Conservation (phyloP, 2,797 vertebrate species). For the Sparidentex hasta region DNA sequence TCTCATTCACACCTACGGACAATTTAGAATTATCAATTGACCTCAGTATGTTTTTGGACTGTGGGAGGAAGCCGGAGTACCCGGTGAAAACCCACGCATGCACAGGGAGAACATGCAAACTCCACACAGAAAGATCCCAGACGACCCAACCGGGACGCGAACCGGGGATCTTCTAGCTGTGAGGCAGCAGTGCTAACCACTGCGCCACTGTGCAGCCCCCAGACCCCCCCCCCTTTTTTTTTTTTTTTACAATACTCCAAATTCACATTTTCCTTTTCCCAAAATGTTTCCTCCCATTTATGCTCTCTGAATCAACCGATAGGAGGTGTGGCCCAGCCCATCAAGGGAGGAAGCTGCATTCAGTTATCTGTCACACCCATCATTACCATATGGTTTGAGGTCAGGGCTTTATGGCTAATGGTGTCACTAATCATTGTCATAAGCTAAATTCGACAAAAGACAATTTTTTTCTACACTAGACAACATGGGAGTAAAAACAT, state of each 20-base stretch:
- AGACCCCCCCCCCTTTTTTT: too few relatives aligned
- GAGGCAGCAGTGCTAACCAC: too few relatives aligned
- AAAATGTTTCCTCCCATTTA: neutral
- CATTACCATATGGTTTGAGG: slow-evolving; percentile 18
- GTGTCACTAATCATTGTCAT: slow-evolving; percentile 23
- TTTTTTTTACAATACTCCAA: neutral
- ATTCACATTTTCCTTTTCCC: neutral
- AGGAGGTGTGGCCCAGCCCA: slow-evolving; percentile 4
- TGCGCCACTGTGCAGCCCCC: too few relatives aligned
- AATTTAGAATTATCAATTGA: too few relatives aligned
- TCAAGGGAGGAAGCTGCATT: slow-evolving; percentile 11
- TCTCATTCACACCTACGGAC: too few relatives aligned
- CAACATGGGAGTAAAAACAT: neutral
- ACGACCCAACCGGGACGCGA: too few relatives aligned
- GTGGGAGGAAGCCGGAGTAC: too few relatives aligned
- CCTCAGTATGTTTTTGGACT: too few relatives aligned
- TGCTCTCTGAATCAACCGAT: slow-evolving; percentile 5
- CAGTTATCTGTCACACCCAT: slow-evolving; percentile 39
- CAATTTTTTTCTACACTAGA: neutral
- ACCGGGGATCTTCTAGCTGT: too few relatives aligned
- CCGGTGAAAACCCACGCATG: too few relatives aligned
- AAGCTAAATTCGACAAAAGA: slow-evolving; percentile 20
- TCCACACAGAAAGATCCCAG: too few relatives aligned
- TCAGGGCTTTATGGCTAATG: neutral
- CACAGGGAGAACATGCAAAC: too few relatives aligned